These are phyloP conservation scores for Chrysogorgia sp. DNA, from an alignment of 92 coral and sea anemone genomes.

Conservation along the genomic window DNA sequence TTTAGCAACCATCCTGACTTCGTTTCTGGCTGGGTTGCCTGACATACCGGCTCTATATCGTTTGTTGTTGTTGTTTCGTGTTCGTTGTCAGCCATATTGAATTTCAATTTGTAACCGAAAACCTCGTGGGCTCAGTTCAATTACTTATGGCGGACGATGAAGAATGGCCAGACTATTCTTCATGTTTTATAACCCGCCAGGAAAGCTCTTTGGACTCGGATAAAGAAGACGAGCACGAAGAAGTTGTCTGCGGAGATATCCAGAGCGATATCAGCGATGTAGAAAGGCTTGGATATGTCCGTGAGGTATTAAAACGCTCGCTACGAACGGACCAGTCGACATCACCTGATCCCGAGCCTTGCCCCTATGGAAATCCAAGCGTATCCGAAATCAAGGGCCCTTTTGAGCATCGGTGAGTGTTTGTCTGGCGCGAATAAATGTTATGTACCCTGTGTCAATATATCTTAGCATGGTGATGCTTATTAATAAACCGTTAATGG, in stretches of 20 bases:
- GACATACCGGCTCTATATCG: background rate
- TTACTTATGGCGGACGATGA: constrained; percentile 40
- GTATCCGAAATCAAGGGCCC: constrained; percentile 4
- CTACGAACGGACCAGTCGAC: too few species aligned
- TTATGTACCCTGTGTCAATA: background rate
- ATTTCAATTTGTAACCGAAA: background rate
- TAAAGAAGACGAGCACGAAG: background rate
- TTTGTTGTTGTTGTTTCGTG: background rate
- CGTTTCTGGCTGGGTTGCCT: background rate
- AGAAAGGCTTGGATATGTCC: constrained; percentile 1
- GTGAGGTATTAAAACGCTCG: constrained; percentile 6
- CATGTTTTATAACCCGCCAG: background rate
- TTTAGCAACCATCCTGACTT: constrained; percentile 79
- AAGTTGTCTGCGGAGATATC: background rate
- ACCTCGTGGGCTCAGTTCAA: constrained; percentile 2
- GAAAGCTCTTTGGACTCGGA: background rate
- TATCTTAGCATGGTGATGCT: background rate
- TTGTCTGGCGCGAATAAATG: background rate
- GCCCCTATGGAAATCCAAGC: background rate
- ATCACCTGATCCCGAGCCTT: background rate
- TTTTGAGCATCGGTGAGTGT: constrained; percentile 24
- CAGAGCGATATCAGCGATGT: background rate
- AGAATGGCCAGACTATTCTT: constrained; percentile 46
- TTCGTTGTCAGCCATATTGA: constrained; percentile 31
- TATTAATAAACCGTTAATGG: background rate